Evolutionary conservation across 92 coral and sea anemone genomes (phyloP), one percentile per base, ranked within the genome.

Genomic region (Porites divaricata): DNA sequence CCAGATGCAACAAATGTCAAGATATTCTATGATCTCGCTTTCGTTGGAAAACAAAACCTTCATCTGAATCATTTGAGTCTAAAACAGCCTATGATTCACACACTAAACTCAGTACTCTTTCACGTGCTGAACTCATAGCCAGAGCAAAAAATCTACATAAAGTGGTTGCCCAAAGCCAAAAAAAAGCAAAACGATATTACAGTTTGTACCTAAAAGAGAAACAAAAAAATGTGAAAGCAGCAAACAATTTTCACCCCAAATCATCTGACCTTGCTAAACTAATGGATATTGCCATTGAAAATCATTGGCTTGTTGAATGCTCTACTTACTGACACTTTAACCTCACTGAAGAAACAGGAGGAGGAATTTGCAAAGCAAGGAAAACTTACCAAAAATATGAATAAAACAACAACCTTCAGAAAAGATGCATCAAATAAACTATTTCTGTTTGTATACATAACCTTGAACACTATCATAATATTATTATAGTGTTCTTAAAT

Each of bases 231-330:
- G 74, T 56, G 73, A 86, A 54, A 54, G 59, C 59, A 8, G 15
- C 59, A 0, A 17, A 12, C 10, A 87, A 81, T 67, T 87, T 71
- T 62, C 45, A 80, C 13, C 63, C 81, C 65, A 23, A 75, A 12
- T 80, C 73, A 25, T 79, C 86, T 20, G 74, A 75, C 13, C 79
- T 87, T 51, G 91, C 88, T 8, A 78, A 78, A 12, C 58, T 88
- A 14, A 79, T 78, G 14, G 86, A 89, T 15, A 53, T 68, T 54
- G 83, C 92, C 1, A 54, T 88, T 49, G 56, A 83, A 21, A 57
- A 89, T 13, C 61, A 89, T 62, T 89, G 92, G 86, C 69, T 84
- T 21, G 67, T 35, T 35, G 45, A 35, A 35, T 35, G 45, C 45
- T 35, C 45, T 35, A 48, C 24, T 84, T 2, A 78, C 28, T 26